Evolutionary conservation across 2,888 invertebrate genomes (phyloP), one percentile per base, ranked within the genome.

Genomic region (Endotricha flammealis): DNA sequence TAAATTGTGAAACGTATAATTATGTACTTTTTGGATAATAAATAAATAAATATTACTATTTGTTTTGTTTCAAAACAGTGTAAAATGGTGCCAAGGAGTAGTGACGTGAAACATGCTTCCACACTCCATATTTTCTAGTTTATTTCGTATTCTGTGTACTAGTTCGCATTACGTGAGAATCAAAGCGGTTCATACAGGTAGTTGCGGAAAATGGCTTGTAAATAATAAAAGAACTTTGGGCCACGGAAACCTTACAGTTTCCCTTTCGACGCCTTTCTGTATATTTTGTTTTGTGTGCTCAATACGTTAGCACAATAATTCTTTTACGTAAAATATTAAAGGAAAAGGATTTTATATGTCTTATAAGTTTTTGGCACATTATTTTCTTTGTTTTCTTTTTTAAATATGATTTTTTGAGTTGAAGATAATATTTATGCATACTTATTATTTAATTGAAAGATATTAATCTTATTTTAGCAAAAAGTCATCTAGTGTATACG

Each of bases 171-270:
- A 50, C 53, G 49, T 57, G 55, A 52, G 60, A 69, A 69, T 69
- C 66, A 66, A 59, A 64, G 57, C 50, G 48, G 44, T 44, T 38
- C 53, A 59, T 53, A 46, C 45, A 59, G 59, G 59, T 64, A 66
- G 64, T 67, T 58, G 62, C 53, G 57, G 59, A 67, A 61, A 70
- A 69, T 66, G 50, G 53, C 59, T 58, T 64, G 67, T 69, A 66
- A 71, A 71, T 71, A 71, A 70, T 71, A 65, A 64, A 68, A 52
- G 50, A 56, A 53, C 56, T 57, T 55, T 30, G 43, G 48, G 47
- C 41, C 48, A 54, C 52, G 50, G 43, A 57, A n/a, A n/a, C n/a
- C n/a, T n/a, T n/a, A n/a, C n/a, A n/a, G n/a, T n/a, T n/a, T n/a
- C n/a, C n/a, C n/a, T n/a, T n/a, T n/a, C n/a, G n/a, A 49, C 16